Base-by-base conservation (phyloP, 2,113 vertebrate genomes). In the Melanerpes formicivorus region DNA sequence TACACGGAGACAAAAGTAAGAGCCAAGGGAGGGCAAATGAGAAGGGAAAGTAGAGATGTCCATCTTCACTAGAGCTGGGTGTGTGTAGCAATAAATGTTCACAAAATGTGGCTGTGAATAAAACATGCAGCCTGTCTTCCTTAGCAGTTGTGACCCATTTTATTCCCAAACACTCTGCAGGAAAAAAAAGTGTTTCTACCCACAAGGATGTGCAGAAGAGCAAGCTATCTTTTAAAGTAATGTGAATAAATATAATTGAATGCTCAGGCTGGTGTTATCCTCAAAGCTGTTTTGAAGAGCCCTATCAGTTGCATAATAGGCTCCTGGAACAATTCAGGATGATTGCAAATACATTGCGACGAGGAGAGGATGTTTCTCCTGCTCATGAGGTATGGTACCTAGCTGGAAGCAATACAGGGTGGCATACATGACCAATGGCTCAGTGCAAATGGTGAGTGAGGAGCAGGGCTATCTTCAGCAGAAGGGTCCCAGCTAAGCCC, bases 101-200 rank as follows among this genome's bases (percentile, higher is more conserved):
- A 94, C 93, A 96, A 95, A 95, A 91, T 88, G 95, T 73, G 93
- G 82, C 94, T 83, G 87, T 96, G 91, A 95, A 94, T 96, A 95
- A 94, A 95, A 94, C 93, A 93, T 96, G 91, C 70, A 63, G 80
- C 63, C 87, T 91, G 90, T 79, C 91, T 94, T 96, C 82, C 91
- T 85, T 55, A 72, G 96, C 5, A 2, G 84, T 83, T 88, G 91
- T 94, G 94, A 96, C 95, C 95, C 95, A 95, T 96, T 91, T 96
- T 94, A 91, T 91, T 95, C 90, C 73, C 73, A 83, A 94, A 90
- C 93, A 84, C 77, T 75, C 62, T 0, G 44, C 22, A 78, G 87
- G 17, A 74, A 91, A 85, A 85, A 63, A 56, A 56, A 9, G 16
- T 18, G 22, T 60, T 90, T 52, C 87, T 93, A 34, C 66, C 40